Conservation (phyloP, 2,888 invertebrate species). For the Trichopoda pennipes region DNA sequence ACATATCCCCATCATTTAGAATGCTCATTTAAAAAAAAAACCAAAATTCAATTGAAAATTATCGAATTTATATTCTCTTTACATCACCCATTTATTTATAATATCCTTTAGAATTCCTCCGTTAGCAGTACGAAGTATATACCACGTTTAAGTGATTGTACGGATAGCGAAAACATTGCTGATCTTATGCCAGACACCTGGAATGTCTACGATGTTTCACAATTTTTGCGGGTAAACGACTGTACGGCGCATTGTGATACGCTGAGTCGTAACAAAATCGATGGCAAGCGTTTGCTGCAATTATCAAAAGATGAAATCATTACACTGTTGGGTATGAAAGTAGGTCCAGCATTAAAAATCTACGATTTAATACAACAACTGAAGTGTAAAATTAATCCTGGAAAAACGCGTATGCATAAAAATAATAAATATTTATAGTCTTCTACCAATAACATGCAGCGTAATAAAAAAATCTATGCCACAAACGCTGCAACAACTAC, state of each 20-base stretch:
- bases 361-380: constrained; percentile 95
- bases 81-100: constrained; percentile 3
- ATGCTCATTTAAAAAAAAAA: constrained; percentile 26
- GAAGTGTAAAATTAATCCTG: constrained; percentile 85
- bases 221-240: constrained; percentile 94
- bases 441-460: constrained; percentile 61
- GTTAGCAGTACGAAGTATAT: constrained; percentile 82
- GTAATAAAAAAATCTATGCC: constrained; percentile 33
- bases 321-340: constrained; percentile 94
- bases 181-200: constrained; percentile 85
- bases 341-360: constrained; percentile 96
- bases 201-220: constrained; percentile 92
- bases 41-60: background rate
- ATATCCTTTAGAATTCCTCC: constrained; percentile 79
- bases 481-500: constrained; percentile 37
- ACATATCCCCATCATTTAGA: constrained; percentile 57
- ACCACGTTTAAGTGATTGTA: constrained; percentile 82
- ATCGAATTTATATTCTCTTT: background rate
- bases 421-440: constrained; percentile 86
- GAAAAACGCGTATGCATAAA: constrained; percentile 81
- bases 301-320: constrained; percentile 95
- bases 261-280: constrained; percentile 87
- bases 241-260: constrained; percentile 87
- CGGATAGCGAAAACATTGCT: constrained; percentile 67
- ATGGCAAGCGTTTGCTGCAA: constrained; percentile 89